phyloP scores from a whole-genome alignment of 2,888 invertebrate species.

The Orthosia incerta region DNA sequence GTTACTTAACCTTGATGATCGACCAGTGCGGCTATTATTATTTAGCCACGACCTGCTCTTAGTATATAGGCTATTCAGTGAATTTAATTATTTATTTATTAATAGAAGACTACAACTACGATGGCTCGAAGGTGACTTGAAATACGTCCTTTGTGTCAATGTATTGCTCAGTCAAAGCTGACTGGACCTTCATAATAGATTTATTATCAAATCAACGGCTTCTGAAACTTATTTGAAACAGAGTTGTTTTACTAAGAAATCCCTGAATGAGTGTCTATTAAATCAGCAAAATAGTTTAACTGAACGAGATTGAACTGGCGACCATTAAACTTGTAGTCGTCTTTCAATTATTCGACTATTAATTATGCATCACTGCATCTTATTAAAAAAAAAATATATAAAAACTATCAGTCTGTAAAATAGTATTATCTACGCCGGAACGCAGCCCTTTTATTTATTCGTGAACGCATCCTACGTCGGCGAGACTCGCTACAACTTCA shows the following conservation, averaged over 20 bases:
- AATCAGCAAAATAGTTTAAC: conserved; percentile 5
- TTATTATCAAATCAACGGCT: conserved; percentile 19
- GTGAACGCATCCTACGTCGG: too few species aligned
- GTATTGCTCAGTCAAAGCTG: neutral
- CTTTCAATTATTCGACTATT: neutral
- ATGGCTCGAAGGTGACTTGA: neutral
- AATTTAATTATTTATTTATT: too few species aligned
- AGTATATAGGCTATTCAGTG: too few species aligned
- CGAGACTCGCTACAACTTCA: too few species aligned
- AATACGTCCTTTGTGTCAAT: neutral
- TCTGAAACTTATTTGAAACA: conserved; percentile 23
- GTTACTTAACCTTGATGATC: too few species aligned
- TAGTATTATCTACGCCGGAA: too few species aligned
- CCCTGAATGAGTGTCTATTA: neutral
- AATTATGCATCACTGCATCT: neutral
- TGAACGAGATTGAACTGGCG: neutral
- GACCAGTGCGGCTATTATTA: too few species aligned
- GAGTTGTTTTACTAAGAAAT: conserved; percentile 27
- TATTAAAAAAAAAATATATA: neutral
- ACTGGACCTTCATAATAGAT: neutral
- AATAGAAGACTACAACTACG: too few species aligned
- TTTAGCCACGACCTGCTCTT: too few species aligned
- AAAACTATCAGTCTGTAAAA: neutral
- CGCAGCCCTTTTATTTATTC: too few species aligned
- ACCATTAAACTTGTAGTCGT: conserved; percentile 8